phyloP scores from a whole-genome alignment of 2,797 vertebrate genomes.

The Vireo griseus region DNA sequence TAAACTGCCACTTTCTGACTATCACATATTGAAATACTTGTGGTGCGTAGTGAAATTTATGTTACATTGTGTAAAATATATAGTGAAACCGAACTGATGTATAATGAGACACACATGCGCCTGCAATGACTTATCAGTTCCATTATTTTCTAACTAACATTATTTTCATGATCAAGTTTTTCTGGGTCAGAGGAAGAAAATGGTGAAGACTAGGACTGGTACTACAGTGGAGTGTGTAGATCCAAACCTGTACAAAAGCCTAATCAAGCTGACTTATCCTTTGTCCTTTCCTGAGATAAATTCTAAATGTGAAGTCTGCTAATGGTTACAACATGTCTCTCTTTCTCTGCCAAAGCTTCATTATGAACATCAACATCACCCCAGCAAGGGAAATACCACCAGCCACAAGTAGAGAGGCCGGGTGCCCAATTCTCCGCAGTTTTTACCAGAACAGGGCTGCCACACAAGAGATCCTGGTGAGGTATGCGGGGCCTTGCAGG shows the following conservation, averaged over 20 bases:
- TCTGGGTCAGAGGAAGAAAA: conserved; percentile 41
- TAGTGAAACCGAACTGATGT: conserved; percentile 66
- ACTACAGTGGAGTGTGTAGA: not conserved
- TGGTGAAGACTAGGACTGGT: not conserved
- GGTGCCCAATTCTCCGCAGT: not conserved
- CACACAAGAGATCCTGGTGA: not conserved
- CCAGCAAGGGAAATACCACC: not conserved
- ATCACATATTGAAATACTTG: conserved; percentile 66
- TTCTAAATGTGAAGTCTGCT: not conserved
- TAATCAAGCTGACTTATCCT: not conserved
- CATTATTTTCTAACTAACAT: conserved; percentile 59
- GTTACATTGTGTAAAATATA: conserved; percentile 71
- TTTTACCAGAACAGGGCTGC: not conserved
- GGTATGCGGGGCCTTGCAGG: not conserved
- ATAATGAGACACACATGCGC: conserved; percentile 64
- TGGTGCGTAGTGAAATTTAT: conserved; percentile 59
- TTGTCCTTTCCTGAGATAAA: not conserved
- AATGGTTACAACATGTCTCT: conserved; percentile 25
- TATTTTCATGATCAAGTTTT: conserved; percentile 39
- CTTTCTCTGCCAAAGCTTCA: conserved; percentile 28
- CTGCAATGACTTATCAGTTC: conserved; percentile 63
- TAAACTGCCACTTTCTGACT: conserved; percentile 67
- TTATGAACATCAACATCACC: not conserved
- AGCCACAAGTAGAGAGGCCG: not conserved
- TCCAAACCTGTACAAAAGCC: not conserved